These are phyloP conservation scores for Telmatherina bonti DNA, from an alignment of 2,797 vertebrate genomes.

Conservation along the genomic window DNA sequence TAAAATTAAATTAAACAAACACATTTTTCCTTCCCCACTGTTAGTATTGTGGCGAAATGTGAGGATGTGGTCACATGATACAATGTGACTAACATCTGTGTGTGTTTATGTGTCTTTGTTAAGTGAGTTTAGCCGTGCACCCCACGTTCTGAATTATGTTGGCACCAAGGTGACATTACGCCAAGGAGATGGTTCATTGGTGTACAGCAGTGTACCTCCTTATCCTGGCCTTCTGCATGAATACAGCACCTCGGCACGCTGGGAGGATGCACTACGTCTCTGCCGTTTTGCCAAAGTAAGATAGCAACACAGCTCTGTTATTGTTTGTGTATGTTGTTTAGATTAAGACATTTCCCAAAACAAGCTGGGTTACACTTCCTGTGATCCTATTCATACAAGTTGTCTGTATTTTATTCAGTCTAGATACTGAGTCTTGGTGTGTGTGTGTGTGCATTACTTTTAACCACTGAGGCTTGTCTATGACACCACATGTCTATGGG, in stretches of 20 bases:
- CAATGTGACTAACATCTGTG: background rate
- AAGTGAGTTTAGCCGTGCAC: conserved; percentile 90
- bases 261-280: conserved; percentile 91
- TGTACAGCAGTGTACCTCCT: conserved; percentile 87
- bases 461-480: background rate
- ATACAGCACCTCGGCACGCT: conserved; percentile 84
- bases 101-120: conserved; percentile 3
- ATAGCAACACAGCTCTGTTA: background rate
- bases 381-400: background rate
- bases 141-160: conserved; percentile 90
- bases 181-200: conserved; percentile 91
- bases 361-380: background rate
- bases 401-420: background rate
- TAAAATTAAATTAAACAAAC: background rate
- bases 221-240: conserved; percentile 91
- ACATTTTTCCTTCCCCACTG: background rate
- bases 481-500: too few relatives aligned
- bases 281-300: conserved; percentile 94
- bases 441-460: background rate
- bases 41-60: conserved; percentile 17
- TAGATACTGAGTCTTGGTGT: background rate
- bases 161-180: conserved; percentile 89
- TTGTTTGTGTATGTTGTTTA: background rate
- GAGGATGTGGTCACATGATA: conserved; percentile 4
- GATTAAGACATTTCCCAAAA: background rate